These are phyloP conservation scores for Phoeniculus purpureus DNA, from an alignment of 2,797 vertebrate species.

Conservation along the genomic window DNA sequence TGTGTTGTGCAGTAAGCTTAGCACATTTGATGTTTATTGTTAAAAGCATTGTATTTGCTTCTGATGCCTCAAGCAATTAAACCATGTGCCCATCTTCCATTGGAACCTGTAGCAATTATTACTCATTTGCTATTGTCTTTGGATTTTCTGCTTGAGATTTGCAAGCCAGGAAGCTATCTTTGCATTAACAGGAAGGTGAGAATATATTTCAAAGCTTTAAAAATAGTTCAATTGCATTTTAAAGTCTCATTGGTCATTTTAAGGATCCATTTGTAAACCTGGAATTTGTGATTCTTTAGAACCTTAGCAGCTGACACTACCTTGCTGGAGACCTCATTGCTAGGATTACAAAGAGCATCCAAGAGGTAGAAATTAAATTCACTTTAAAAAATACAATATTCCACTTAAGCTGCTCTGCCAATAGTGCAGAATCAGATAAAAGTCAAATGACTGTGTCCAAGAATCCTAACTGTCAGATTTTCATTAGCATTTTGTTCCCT, in stretches of 20 bases:
- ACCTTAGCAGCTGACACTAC: not conserved
- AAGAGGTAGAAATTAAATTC: slow-evolving; percentile 13
- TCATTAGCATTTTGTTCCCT: not conserved
- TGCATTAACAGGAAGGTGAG: not conserved
- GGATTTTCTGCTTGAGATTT: slow-evolving; percentile 23
- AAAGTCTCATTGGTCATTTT: not conserved
- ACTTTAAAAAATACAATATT: not conserved
- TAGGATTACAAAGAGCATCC: not conserved
- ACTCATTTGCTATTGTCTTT: slow-evolving; percentile 45
- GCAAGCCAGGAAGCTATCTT: not conserved
- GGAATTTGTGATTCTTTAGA: not conserved
- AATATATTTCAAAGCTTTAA: slow-evolving; percentile 5
- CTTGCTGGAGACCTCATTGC: not conserved
- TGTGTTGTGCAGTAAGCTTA: not conserved
- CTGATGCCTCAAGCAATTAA: slow-evolving; percentile 35
- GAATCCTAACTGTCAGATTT: slow-evolving; percentile 36
- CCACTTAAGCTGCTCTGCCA: not conserved
- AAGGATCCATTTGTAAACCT: not conserved
- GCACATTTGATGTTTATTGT: slow-evolving; percentile 31
- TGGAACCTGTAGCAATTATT: slow-evolving; percentile 40
- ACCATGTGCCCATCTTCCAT: not conserved
- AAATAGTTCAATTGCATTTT: not conserved
- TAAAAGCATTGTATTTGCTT: not conserved
- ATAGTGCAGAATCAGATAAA: slow-evolving; percentile 32
- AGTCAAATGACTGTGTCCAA: slow-evolving; percentile 25